Conservation (phyloP, 2,888 invertebrate species). For the Zygaena filipendulae region DNA sequence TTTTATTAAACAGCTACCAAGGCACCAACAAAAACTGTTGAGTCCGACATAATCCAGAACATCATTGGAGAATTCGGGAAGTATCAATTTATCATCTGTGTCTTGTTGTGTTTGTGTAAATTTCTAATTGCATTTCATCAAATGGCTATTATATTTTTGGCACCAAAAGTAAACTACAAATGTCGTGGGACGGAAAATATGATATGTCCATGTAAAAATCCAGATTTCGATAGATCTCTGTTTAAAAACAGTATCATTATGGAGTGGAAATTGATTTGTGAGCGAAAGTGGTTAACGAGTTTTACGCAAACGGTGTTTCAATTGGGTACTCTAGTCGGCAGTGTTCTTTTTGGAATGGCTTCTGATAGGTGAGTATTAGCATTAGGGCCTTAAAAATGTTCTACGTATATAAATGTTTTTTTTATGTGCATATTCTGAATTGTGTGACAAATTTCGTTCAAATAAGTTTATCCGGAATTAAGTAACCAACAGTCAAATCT, state of each 20-base stretch:
- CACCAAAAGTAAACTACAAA: conserved; percentile 22
- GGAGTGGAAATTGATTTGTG: conserved; percentile 82
- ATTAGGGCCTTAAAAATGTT: too few species aligned
- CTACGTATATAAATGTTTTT: too few species aligned
- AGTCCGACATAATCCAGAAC: neutral
- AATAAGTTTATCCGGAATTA: too few species aligned
- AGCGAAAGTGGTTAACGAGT: conserved; percentile 70
- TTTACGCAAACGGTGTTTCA: conserved; percentile 81
- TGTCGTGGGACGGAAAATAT: conserved; percentile 12
- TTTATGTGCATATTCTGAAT: too few species aligned
- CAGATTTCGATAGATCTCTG: conserved; percentile 71
- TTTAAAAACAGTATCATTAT: conserved; percentile 78
- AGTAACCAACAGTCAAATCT: too few species aligned
- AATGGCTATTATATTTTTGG: conserved; percentile 31
- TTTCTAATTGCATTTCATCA: conserved; percentile 31
- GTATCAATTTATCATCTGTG: neutral
- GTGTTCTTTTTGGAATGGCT: conserved; percentile 77
- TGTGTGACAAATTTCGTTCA: too few species aligned
- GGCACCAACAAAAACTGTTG: too few species aligned
- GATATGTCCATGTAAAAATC: conserved; percentile 66
- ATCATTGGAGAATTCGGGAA: neutral
- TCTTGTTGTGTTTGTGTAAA: conserved; percentile 14
- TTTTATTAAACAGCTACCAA: too few species aligned
- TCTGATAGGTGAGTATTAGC: conserved; percentile 80
- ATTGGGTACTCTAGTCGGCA: conserved; percentile 79